Conservation (phyloP, 2,113 vertebrate genomes). For the Dromas ardeola region DNA sequence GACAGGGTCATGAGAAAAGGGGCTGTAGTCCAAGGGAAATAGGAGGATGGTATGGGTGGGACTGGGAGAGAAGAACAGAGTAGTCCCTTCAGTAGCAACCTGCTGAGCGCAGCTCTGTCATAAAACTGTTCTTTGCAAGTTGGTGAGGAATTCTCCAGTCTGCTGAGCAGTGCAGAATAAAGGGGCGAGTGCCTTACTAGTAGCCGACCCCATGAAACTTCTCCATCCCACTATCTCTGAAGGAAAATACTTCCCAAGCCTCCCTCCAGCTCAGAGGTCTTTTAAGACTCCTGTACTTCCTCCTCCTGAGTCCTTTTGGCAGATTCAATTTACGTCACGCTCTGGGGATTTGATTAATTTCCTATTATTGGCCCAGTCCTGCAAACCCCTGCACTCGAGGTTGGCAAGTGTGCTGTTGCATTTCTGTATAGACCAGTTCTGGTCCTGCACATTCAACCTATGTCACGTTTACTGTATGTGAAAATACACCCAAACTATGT, state of each 20-base stretch:
- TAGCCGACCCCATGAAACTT: neutral
- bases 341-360: conserved; percentile 13
- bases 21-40: rapidly evolving
- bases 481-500: neutral
- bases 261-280: neutral
- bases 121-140: neutral
- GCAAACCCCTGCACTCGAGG: neutral
- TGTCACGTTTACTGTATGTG: neutral
- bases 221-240: neutral
- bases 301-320: conserved; percentile 2
- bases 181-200: neutral
- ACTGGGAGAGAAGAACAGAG: neutral
- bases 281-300: neutral
- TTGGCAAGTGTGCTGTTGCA: neutral
- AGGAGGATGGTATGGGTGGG: neutral
- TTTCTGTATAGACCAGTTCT: neutral
- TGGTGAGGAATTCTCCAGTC: neutral
- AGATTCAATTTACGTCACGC: neutral
- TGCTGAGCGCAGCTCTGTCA: neutral
- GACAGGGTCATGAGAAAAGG: neutral
- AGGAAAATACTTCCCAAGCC: neutral
- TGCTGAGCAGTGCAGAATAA: neutral
- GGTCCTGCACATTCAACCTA: neutral
- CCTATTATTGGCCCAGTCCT: neutral
- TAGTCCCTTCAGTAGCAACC: neutral